These are phyloP conservation scores for Cotesia chilonis DNA, from an alignment of 1,140 invertebrate genomes.

Conservation along the genomic window DNA sequence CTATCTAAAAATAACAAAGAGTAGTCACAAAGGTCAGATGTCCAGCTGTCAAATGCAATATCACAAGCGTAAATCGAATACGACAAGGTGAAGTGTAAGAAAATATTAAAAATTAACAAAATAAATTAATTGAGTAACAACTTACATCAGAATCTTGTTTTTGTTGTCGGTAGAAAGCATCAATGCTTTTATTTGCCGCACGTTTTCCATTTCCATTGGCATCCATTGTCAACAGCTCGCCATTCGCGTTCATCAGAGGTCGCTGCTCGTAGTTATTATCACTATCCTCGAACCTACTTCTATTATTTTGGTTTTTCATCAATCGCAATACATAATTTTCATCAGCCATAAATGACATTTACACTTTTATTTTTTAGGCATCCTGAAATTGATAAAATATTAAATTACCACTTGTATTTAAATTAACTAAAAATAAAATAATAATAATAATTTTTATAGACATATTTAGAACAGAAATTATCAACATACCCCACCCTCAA, in stretches of 20 bases:
- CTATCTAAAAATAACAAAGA: too few species aligned
- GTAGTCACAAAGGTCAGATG: neutral
- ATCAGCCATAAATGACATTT: too few species aligned
- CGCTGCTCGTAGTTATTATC: slow-evolving; percentile 37
- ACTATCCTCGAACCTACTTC: slow-evolving; percentile 15
- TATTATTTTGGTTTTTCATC: neutral
- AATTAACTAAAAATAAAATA: too few species aligned
- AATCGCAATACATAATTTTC: too few species aligned
- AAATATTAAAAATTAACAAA: neutral
- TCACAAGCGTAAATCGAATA: neutral
- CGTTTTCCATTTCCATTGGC: slow-evolving; percentile 65
- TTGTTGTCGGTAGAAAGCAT: slow-evolving; percentile 63
- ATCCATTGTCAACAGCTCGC: slow-evolving; percentile 55
- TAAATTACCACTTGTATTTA: too few species aligned
- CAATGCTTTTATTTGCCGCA: slow-evolving; percentile 57
- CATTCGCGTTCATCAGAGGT: slow-evolving; percentile 32
- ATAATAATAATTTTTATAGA: too few species aligned
- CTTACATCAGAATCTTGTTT: slow-evolving; percentile 69
- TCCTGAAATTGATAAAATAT: too few species aligned
- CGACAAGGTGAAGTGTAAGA: neutral
- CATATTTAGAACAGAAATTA: too few species aligned
- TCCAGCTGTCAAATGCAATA: neutral
- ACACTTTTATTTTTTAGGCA: too few species aligned
- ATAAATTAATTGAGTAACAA: slow-evolving; percentile 28
- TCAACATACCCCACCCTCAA: too few species aligned